Evolutionary conservation across 2,113 vertebrate genomes (phyloP).

Genomic region (Orientallactaga bullata): DNA sequence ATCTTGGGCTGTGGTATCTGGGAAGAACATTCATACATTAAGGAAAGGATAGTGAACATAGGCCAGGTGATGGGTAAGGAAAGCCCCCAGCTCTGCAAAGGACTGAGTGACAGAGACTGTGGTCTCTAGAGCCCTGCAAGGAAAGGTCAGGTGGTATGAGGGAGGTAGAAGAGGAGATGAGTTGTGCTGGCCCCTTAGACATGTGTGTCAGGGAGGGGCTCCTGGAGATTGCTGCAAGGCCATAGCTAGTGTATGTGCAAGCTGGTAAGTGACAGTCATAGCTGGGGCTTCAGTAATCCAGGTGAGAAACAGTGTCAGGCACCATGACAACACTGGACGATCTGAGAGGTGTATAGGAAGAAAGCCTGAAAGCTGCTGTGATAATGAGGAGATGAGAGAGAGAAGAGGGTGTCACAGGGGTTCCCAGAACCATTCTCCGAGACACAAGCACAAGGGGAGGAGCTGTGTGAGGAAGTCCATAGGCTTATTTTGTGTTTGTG

Average conservation of each 20-base stretch:
- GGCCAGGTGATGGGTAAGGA: too few species aligned
- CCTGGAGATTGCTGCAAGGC: neutral
- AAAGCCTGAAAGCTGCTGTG: neutral
- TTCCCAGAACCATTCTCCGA: neutral
- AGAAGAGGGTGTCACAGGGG: neutral
- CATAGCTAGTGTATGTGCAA: neutral
- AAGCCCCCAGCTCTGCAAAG: neutral
- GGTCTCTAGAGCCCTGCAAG: neutral
- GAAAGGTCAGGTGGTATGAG: neutral
- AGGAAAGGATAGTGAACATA: neutral
- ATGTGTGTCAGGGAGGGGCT: too few species aligned
- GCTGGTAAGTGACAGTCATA: neutral
- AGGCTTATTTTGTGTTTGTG: conserved; percentile 17
- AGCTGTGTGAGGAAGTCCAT: neutral
- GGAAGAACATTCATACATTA: neutral
- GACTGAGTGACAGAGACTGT: neutral
- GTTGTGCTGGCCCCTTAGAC: too few species aligned
- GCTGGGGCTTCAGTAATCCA: neutral
- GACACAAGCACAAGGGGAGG: neutral
- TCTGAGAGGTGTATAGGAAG: neutral
- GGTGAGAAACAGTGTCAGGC: neutral
- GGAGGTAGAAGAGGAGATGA: neutral
- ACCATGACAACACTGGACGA: neutral
- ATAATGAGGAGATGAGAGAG: neutral
- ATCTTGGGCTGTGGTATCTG: neutral